These are phyloP conservation scores for Choloepus didactylus DNA, from an alignment of 2,797 vertebrate species.

Conservation along the genomic window DNA sequence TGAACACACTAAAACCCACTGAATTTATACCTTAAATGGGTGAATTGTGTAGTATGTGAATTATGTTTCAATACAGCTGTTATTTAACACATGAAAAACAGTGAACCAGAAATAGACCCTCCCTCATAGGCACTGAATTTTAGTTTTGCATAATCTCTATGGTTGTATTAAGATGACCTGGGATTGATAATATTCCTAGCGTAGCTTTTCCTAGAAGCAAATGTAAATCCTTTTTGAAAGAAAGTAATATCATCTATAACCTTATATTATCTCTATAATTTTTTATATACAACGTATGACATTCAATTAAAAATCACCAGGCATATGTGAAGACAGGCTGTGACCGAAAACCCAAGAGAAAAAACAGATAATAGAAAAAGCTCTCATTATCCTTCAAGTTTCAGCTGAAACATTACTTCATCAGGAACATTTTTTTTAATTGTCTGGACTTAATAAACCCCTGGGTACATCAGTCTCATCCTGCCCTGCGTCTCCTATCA, in stretches of 20 bases:
- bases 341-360: neutral
- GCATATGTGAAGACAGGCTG: neutral
- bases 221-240: conserved; percentile 31
- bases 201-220: conserved; percentile 17
- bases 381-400: neutral
- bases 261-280: neutral
- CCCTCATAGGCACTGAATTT: neutral
- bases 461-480: neutral
- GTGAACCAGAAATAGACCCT: neutral
- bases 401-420: neutral
- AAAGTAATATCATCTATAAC: neutral
- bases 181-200: neutral
- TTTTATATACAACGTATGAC: neutral
- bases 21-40: neutral
- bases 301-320: conserved; percentile 29
- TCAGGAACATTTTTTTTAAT: neutral
- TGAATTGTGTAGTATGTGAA: neutral
- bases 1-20: neutral
- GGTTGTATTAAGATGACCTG: neutral
- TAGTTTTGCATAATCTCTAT: neutral
- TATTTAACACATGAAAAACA: neutral
- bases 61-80: neutral
- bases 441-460: neutral
- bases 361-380: neutral
- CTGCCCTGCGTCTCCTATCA: neutral